Conservation (phyloP, 2,888 invertebrate genomes). For the Nephrotoma appendiculata region DNA sequence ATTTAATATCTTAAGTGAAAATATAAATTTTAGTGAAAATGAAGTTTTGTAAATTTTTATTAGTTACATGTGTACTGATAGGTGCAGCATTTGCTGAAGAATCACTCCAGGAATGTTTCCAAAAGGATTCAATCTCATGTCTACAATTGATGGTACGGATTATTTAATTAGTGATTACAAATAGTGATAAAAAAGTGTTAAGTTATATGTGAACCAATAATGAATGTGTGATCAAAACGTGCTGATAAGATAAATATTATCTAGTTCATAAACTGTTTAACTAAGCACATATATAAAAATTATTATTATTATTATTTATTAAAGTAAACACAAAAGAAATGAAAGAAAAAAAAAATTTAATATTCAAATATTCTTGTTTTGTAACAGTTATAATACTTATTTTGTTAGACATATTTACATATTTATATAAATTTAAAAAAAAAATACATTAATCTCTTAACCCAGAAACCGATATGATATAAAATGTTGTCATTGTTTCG, state of each 20-base stretch:
- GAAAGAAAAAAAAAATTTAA: background rate
- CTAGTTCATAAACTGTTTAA: background rate
- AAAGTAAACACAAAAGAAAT: background rate
- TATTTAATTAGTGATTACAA: background rate
- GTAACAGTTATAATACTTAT: background rate
- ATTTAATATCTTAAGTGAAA: slow-evolving; percentile 2
- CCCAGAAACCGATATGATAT: background rate
- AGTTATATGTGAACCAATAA: background rate
- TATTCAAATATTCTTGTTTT: slow-evolving; percentile 8
- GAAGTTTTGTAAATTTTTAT: slow-evolving; percentile 24
- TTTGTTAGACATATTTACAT: background rate
- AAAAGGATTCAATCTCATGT: slow-evolving; percentile 47
- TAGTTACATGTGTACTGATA: slow-evolving; percentile 26
- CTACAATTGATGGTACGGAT: slow-evolving; percentile 39
- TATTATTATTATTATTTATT: background rate
- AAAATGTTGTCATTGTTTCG: background rate
- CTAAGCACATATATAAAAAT: background rate
- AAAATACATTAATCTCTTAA: background rate
- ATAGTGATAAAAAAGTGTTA: background rate
- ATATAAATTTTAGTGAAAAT: slow-evolving; percentile 17
- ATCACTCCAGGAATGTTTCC: slow-evolving; percentile 39
- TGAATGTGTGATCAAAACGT: background rate
- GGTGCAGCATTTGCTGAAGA: slow-evolving; percentile 19
- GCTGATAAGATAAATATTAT: background rate
- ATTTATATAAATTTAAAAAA: background rate